Evolutionary conservation across 2,888 invertebrate genomes (phyloP), one percentile per base, ranked within the genome.

Genomic region (Yponomeuta malinellus): DNA sequence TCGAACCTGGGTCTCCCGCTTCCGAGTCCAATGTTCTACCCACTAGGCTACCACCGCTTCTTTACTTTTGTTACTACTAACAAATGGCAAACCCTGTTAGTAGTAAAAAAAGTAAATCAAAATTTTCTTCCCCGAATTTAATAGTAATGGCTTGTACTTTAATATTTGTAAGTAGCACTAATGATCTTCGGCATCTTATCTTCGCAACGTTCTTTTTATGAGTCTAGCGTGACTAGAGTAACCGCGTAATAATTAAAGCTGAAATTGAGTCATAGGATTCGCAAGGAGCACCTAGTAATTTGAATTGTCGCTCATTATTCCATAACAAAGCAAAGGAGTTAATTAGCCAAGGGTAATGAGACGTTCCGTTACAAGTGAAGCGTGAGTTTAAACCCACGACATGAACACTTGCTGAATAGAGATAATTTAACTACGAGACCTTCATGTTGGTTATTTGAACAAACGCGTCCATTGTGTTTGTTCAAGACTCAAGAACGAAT

Each of bases 381-480:
- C 86, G 82, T 86, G 83, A 81, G 83, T 78, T 77, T 75, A 48
- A 48, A 31, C 0, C 48, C 48, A 77, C 74, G 78, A 76, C 78
- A 72, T 72, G 73, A 77, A 82, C 82, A 83, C 81, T 82, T 79
- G 78, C 71, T 73, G 74, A 76, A 76, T 78, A 76, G 76, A 75
- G 76, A 83, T 83, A 83, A 83, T 85, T 83, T 79, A 76, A 43
- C 15, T 15, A 12, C 52, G 81, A 78, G 81, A 82, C 84, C 85
- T 83, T 81, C 80, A 81, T 79, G 77, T 78, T 74, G 83, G 78
- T 86, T 82, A 90, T 90, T 89, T 88, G 82, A 82, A 83, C 84
- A 86, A 85, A 84, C 83, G 84, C 83, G 82, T 78, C 85, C 87
- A 87, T 90, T 91, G 86, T 90, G 78, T 88, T 85, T 91, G 89